Evolutionary conservation across 2,797 vertebrate genomes (phyloP), one percentile per base, ranked within the genome.

Genomic region (Fringilla coelebs): DNA sequence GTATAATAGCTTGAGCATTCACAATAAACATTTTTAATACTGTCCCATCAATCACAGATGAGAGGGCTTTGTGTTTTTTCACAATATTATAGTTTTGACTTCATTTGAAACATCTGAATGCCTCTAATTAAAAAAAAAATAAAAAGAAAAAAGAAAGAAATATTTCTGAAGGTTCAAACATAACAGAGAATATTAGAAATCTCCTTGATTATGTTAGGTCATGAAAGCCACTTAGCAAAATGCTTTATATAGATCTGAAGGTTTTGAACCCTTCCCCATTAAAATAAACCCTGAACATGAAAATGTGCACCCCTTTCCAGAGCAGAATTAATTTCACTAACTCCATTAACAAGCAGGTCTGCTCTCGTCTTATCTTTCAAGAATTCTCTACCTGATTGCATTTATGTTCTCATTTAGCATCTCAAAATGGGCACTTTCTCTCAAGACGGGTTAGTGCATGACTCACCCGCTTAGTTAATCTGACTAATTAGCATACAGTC

Each of bases 401-500:
- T 98, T 98, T 98, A 97, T 97, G 93, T 97, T 94, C 96, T 97
- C 97, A 97, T 97, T 97, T 96, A 96, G 96, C 96, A 97, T 98
- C 97, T 97, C 96, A 98, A 97, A 98, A 98, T 96, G 96, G 96
- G 96, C 96, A 96, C 96, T 97, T 97, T 96, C 96, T 97, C 97
- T 97, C 96, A 96, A 97, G 97, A 97, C 96, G 96, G 97, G 95
- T 97, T 98, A 96, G 91, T 94, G 95, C 95, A 97, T 98, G 97
- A 98, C 96, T 98, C 98, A 97, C 95, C 96, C 94, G 96, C 97
- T 98, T 98, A 97, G 97, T 97, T 98, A 97, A 97, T 97, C 96
- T 97, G 96, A 95, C 97, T 98, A 98, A 98, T 98, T 98, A 98
- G 97, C 97, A 98, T 98, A 98, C 97, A 96, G 96, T 97, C 94